Base-by-base conservation (phyloP, 2,113 vertebrate genomes). In the Parus major region DNA sequence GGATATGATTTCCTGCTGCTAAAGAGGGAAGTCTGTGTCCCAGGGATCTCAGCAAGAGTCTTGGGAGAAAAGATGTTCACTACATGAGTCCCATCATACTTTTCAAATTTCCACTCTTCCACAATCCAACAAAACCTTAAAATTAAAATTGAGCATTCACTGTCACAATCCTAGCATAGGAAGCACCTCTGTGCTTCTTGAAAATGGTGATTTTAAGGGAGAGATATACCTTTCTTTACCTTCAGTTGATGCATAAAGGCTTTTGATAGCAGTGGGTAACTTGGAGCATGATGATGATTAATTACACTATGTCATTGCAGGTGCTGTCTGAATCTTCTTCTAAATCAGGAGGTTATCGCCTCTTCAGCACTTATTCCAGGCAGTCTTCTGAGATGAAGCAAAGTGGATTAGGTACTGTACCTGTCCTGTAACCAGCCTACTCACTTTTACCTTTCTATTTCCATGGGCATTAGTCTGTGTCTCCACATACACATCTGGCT, bases 301-400 rank as follows among this genome's bases (percentile, higher is more conserved):
- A 94, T 83, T 36, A 8, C 57, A 8, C 33, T 73, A 0, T 93
- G 76, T 94, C 59, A 90, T 93, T 96, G 46, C 98, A 99, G 99
- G 99, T 99, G 69, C 98, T 99, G 10, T 99, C 99, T 13, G 99
- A 99, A 96, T 99, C 98, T 11, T 99, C 98, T 59, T 99, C 98
- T 88, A 99, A 99, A 97, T 97, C 98, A 7, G 98, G 98, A 78
- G 98, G 98, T 72, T 99, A 99, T 87, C 99, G 99, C 44, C 99
- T 99, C 82, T 99, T 99, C 97, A 98, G 98, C n/a, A 98, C 99
- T 77, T 99, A 98, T 78, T 98, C 99, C 41, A 98, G 99, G 70
- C 99, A 99, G 82, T 98, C 99, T 22, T 98, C 99, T 1, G 99
- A 99, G 95, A 99, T 99, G 98, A 99, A 99, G 86, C 99, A 99